phyloP scores from a whole-genome alignment of 2,113 vertebrate species.

The Myiagra hebetior region DNA sequence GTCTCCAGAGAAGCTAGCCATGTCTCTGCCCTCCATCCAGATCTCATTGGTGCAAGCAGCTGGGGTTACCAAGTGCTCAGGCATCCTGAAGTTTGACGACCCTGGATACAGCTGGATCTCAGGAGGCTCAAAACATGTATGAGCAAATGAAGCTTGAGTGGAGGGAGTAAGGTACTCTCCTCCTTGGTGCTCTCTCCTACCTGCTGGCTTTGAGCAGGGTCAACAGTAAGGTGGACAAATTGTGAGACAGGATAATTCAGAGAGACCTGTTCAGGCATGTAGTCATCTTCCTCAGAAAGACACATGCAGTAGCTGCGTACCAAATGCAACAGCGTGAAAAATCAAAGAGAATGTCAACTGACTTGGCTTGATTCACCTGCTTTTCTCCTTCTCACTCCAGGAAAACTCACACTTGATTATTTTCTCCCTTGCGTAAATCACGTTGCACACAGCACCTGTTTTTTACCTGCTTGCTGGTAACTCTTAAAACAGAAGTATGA shows the following conservation, averaged over 20 bases:
- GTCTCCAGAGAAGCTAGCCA: neutral
- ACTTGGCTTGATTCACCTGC: neutral
- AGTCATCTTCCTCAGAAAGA: neutral
- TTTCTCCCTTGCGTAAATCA: neutral
- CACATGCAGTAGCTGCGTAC: accelerated
- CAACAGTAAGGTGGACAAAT: neutral
- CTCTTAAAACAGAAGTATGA: neutral
- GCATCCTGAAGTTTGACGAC: neutral
- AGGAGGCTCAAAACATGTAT: neutral
- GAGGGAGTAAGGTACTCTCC: neutral
- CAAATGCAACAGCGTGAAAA: neutral
- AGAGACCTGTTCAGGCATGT: neutral
- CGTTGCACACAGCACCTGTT: neutral
- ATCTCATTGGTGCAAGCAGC: neutral
- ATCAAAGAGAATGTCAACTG: neutral
- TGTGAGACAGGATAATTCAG: neutral
- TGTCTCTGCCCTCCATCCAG: neutral
- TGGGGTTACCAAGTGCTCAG: accelerated
- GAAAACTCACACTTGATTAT: neutral
- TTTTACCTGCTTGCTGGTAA: neutral
- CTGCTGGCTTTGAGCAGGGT: neutral
- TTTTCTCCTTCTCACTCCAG: neutral
- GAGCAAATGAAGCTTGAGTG: neutral
- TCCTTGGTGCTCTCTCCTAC: neutral
- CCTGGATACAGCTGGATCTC: neutral